Evolutionary conservation across 30 jellyfish, hydroid and myxozoan genomes (phyloP).

Genomic region (Turritopsis dohrnii): DNA sequence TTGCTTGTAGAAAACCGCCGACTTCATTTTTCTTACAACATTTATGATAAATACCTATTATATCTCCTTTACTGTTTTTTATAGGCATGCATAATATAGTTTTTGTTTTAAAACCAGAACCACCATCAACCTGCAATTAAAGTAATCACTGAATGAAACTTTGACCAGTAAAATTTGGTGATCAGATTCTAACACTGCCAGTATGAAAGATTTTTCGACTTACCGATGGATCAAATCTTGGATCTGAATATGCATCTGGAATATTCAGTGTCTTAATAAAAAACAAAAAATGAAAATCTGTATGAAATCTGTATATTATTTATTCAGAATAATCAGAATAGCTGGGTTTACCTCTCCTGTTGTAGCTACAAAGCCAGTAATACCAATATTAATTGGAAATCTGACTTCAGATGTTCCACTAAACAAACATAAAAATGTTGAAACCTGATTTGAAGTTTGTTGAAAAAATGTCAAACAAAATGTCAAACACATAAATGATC

Average conservation of each 20-base stretch:
- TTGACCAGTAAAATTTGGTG: background rate
- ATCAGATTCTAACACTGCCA: too few relatives aligned
- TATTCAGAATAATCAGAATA: background rate
- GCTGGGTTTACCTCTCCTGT: slow-evolving; percentile 79
- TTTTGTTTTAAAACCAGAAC: slow-evolving; percentile 83
- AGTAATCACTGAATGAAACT: background rate
- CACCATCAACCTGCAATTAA: slow-evolving; percentile 79
- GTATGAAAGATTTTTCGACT: slow-evolving; percentile 1
- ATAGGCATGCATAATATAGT: slow-evolving; percentile 97
- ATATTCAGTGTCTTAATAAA: slow-evolving; percentile 70
- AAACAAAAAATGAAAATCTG: background rate
- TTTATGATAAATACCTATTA: slow-evolving; percentile 51
- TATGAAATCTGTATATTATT: background rate
- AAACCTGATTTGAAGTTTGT: too few relatives aligned
- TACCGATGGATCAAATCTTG: slow-evolving; percentile 97
- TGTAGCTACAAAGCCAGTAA: slow-evolving; percentile 94
- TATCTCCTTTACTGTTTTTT: slow-evolving; percentile 64
- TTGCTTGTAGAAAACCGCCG: background rate
- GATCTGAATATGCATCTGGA: slow-evolving; percentile 98
- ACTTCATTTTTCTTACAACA: background rate
- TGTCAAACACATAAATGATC: background rate
- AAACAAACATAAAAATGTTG: background rate
- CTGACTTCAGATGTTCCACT: slow-evolving; percentile 95
- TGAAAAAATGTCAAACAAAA: background rate
- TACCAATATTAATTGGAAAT: slow-evolving; percentile 94